Conservation (phyloP, 2,797 vertebrate species). For the Heterohyrax brucei region DNA sequence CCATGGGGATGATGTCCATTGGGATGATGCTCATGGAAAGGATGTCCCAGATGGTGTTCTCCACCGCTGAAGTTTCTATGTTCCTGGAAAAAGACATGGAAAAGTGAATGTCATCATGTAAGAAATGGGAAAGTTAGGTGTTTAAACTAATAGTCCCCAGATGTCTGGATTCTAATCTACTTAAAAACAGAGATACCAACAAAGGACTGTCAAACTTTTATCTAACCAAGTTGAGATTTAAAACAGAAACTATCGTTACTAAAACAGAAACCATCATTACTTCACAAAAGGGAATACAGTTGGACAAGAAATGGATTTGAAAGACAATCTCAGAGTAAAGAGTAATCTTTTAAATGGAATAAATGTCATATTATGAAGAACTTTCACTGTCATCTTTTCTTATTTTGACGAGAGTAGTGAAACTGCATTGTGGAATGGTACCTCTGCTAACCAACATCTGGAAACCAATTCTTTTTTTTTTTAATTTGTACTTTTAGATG, state of each 20-base stretch:
- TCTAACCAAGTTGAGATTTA: conserved; percentile 33
- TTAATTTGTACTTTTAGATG: too few species aligned
- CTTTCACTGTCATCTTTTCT: conserved; percentile 2
- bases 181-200: conserved; percentile 30
- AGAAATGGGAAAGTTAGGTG: conserved; percentile 37
- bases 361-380: conserved; percentile 12
- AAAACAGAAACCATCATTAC: neutral
- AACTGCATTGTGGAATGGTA: neutral
- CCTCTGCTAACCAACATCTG: neutral
- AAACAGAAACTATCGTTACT: neutral
- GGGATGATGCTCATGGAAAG: neutral
- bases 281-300: neutral
- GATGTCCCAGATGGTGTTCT: neutral
- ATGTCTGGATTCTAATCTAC: conserved; percentile 32
- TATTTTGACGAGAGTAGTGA: conserved; percentile 34
- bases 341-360: conserved; percentile 6
- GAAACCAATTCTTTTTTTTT: neutral
- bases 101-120: neutral
- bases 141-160: neutral
- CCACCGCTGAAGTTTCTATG: neutral
- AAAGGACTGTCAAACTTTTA: neutral
- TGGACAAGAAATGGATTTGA: conserved; percentile 7
- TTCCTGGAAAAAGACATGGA: conserved; percentile 70
- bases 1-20: too few species aligned
- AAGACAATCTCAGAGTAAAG: conserved; percentile 59